These are phyloP conservation scores for Coregonus sp. DNA, from an alignment of 2,797 vertebrate genomes.

Conservation along the genomic window DNA sequence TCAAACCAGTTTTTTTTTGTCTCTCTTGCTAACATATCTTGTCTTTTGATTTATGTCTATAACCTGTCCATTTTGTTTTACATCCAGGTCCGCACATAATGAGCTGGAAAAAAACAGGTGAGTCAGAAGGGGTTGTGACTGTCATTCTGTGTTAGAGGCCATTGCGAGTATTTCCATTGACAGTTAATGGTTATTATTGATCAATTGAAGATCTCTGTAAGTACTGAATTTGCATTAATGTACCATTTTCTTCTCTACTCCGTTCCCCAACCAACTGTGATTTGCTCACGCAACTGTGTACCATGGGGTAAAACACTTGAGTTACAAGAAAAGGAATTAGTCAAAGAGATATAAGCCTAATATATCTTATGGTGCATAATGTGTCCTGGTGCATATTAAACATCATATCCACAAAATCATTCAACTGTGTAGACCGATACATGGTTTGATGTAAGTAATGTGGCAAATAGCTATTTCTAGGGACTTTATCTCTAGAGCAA, in stretches of 20 bases:
- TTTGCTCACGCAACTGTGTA: neutral
- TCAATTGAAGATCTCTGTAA: neutral
- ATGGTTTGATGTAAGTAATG: neutral
- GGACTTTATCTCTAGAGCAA: conserved; percentile 28
- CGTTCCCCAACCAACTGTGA: neutral
- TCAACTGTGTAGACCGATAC: neutral
- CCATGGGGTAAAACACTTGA: neutral
- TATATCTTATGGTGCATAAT: neutral
- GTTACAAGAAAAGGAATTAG: neutral
- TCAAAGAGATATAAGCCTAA: neutral
- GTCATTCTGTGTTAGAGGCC: neutral
- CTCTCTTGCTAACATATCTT: neutral
- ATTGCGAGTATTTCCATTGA: neutral
- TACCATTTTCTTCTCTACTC: neutral
- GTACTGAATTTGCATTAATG: neutral
- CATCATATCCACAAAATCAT: neutral
- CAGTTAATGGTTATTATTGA: neutral
- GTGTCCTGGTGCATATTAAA: neutral
- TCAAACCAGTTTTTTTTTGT: neutral
- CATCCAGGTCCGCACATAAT: conserved; percentile 90
- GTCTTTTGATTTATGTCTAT: neutral
- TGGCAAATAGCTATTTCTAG: neutral
- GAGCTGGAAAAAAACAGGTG: conserved; percentile 96
- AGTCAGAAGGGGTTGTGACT: conserved; percentile 58
- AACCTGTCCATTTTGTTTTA: conserved; percentile 48